Evolutionary conservation across 2,113 vertebrate genomes (phyloP), one percentile per base, ranked within the genome.

Genomic region (Condylura cristata): DNA sequence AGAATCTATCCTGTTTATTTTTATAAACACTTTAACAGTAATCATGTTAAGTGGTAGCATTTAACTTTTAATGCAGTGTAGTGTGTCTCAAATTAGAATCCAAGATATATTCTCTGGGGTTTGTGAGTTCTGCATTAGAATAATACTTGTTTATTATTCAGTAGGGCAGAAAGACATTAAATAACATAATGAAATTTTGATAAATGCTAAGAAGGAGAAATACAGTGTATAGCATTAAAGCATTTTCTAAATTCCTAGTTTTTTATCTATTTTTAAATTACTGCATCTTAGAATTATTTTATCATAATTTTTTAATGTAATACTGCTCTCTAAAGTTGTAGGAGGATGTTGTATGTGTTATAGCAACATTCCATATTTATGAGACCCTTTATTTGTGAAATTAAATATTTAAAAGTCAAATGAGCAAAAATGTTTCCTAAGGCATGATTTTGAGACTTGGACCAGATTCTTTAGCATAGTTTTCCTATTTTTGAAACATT

Each of bases 11-110:
- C 7, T 56, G 32, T 91, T 84, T 91, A 32, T 68, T 90, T 89
- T 90, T 86, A 48, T 12, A 71, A 3, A 75, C 37, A 63, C 28
- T 76, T 53, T 56, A 86, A 86, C 11, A 41, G 30, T 81, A 28
- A 56, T 86, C 44, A 75, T 74, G n/a, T 13, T 75, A 37, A 41
- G 4, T 70, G 66, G 81, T 71, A 70, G 74, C 20, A 8, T 70
- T 94, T 81, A 94, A 75, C 30, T 74, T 53, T 70, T 68, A 81
- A 58, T 86, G 66, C 26, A 81, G 0, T 63, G 32, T 56, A 56
- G 20, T 22, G 20, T 88, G 34, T 94, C 86, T 89, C 61, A 92
- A 71, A 90, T 92, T 94, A 94, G 66, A 89, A 65, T 90, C 13
- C 30, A 92, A 56, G 53, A 34, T 65, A 26, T 89, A 46, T 46